Percentiles rank a stretch among this genome's conserved stretches.
phyloP scores from a whole-genome alignment of 2,888 invertebrate species.

The Plutella xylostella region DNA sequence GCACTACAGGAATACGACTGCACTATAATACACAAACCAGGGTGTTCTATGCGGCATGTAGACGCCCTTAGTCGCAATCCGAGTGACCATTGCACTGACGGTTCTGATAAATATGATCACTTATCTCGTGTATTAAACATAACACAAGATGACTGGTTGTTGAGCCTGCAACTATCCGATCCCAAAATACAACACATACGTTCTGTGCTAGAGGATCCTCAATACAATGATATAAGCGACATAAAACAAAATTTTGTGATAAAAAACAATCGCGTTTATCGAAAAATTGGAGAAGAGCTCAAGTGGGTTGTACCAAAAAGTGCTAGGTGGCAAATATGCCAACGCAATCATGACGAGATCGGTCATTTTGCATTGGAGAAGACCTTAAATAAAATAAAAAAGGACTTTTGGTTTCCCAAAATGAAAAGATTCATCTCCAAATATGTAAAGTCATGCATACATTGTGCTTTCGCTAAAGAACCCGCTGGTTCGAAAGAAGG shows the following conservation, averaged over 20 bases:
- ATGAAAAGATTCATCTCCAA: constrained; percentile 3
- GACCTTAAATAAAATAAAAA: background rate
- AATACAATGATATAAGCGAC: background rate
- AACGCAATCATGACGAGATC: background rate
- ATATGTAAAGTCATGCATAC: background rate
- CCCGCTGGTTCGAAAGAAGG: constrained; percentile 25
- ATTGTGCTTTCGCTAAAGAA: constrained; percentile 22
- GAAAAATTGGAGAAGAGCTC: constrained; percentile 1
- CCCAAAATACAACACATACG: constrained; percentile 7
- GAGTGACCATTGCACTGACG: background rate
- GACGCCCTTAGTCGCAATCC: constrained; percentile 20
- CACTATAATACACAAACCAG: constrained; percentile 26
- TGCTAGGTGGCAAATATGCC: background rate
- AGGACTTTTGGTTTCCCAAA: background rate
- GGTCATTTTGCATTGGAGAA: background rate
- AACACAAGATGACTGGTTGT: constrained; percentile 13
- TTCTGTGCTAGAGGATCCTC: background rate
- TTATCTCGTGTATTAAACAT: constrained; percentile 1
- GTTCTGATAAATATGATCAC: background rate
- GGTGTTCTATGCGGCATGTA: constrained; percentile 23
- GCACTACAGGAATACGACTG: constrained; percentile 25
- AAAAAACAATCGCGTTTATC: background rate
- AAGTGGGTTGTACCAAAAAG: constrained; percentile 27
- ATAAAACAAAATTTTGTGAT: background rate
- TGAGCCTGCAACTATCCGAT: constrained; percentile 11